These are phyloP conservation scores for Tympanoctomys barrerae DNA, from an alignment of 2,797 vertebrate species.

Conservation along the genomic window DNA sequence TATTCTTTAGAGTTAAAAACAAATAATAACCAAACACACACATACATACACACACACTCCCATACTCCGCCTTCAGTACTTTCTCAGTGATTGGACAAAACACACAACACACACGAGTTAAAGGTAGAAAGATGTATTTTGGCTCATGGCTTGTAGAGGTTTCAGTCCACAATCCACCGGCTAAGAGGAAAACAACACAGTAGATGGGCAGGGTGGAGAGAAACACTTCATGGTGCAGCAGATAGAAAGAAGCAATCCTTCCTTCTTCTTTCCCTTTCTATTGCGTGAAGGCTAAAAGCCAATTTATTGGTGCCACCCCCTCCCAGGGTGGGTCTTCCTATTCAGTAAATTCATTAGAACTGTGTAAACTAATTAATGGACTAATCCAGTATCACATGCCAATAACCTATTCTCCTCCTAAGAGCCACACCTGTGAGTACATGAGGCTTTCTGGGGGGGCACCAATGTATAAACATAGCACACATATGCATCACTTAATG, in stretches of 20 bases:
- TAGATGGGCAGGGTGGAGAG: background rate
- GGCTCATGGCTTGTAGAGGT: background rate
- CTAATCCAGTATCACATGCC: background rate
- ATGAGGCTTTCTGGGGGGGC: background rate
- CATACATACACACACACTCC: background rate
- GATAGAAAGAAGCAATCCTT: background rate
- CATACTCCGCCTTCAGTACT: background rate
- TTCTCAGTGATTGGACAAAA: background rate
- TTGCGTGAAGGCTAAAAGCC: background rate
- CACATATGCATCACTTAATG: background rate
- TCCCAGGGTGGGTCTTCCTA: background rate
- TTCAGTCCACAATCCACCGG: background rate
- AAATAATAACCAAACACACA: background rate
- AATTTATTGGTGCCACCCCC: background rate
- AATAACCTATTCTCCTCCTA: background rate
- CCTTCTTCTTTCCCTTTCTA: background rate
- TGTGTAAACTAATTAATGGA: background rate
- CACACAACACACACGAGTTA: background rate
- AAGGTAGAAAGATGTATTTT: background rate
- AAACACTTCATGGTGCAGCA: background rate
- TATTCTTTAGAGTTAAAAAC: constrained; percentile 13
- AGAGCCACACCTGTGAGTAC: background rate
- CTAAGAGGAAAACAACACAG: background rate
- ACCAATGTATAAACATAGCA: background rate
- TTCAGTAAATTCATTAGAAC: background rate